Evolutionary conservation across 2,113 vertebrate genomes (phyloP).

Genomic region (Aegithalos caudatus): DNA sequence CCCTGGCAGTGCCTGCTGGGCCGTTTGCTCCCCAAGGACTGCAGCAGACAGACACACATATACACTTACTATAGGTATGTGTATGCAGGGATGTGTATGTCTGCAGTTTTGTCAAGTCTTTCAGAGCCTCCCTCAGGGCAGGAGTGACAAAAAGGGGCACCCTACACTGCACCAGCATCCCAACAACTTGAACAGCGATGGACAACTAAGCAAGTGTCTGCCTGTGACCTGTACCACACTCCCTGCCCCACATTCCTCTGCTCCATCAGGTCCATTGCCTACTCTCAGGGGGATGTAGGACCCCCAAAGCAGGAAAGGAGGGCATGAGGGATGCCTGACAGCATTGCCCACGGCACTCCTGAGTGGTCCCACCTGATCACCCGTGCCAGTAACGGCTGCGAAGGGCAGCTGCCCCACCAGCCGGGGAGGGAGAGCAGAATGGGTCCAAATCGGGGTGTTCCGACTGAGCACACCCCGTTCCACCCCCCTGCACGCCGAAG

Average conservation of each 20-base stretch:
- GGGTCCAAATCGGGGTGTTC: neutral
- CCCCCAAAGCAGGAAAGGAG: neutral
- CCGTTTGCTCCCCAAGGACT: neutral
- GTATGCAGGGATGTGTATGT: fast-evolving
- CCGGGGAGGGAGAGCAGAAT: neutral
- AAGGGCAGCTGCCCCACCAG: neutral
- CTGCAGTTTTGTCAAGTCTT: neutral
- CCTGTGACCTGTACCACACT: no score
- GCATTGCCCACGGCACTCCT: fast-evolving
- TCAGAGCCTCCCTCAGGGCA: neutral
- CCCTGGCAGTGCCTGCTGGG: neutral
- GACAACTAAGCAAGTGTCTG: neutral
- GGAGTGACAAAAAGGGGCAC: neutral
- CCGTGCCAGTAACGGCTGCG: fast-evolving
- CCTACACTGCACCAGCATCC: fast-evolving
- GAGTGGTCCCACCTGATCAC: neutral
- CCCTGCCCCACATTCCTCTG: neutral
- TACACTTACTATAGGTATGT: fast-evolving
- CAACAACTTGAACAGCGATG: neutral
- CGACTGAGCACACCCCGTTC: neutral
- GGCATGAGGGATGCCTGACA: fast-evolving
- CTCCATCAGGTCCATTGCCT: neutral
- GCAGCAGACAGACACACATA: fast-evolving
- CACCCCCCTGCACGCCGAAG: neutral
- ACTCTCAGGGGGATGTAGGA: fast-evolving